Conservation (phyloP, 2,113 vertebrate species). For the Motacilla tschutschensis region DNA sequence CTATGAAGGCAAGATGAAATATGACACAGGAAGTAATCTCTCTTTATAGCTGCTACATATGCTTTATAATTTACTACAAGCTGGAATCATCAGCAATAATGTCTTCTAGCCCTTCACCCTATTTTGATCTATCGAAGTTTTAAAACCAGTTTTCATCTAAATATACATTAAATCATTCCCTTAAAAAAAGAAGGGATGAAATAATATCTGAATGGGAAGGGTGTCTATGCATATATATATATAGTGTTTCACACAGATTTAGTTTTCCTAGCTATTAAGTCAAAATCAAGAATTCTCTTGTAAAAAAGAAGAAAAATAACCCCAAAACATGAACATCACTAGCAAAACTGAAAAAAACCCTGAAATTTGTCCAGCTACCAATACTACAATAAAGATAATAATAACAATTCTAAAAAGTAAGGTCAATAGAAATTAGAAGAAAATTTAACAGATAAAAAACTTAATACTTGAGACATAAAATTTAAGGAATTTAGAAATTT, state of each 20-base stretch:
- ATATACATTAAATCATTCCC: conserved; percentile 17
- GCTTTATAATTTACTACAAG: conserved; percentile 68
- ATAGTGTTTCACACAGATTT: background rate
- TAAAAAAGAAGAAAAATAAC: background rate
- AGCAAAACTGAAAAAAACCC: background rate
- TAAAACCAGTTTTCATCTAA: conserved; percentile 35
- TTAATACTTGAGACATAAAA: background rate
- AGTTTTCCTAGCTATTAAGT: background rate
- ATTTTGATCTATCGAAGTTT: conserved; percentile 50
- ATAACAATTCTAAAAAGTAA: background rate
- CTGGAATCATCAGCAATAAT: conserved; percentile 66
- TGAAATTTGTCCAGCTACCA: background rate
- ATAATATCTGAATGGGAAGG: background rate
- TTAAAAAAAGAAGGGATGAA: background rate
- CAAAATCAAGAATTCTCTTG: background rate
- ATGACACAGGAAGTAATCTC: conserved; percentile 36
- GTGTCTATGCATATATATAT: background rate
- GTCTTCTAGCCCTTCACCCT: conserved; percentile 44
- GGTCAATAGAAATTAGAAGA: background rate
- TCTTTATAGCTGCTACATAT: conserved; percentile 43
- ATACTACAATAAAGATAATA: background rate
- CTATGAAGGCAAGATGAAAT: conserved; percentile 53
- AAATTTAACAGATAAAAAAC: background rate
- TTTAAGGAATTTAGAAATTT: no score
- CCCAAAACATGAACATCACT: background rate